A percentile compares a stretch with the other conserved stretches of the same genome.
phyloP scores from a whole-genome alignment of 2,888 invertebrate genomes.

The Zygogramma bicolorata region DNA sequence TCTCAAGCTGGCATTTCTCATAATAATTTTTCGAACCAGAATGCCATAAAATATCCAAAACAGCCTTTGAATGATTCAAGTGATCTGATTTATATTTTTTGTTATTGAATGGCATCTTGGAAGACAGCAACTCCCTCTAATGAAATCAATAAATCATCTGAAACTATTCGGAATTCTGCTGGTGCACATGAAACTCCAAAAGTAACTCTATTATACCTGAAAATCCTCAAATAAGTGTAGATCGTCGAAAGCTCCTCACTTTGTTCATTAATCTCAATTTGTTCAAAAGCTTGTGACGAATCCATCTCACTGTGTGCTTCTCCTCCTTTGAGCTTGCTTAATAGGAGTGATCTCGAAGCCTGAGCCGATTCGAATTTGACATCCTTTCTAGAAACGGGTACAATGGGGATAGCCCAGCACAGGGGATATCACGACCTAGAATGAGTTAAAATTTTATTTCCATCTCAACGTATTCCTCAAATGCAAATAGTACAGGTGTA shows the following conservation, averaged over 20 bases:
- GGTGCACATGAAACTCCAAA: too few relatives aligned
- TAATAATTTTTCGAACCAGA: conserved; percentile 35
- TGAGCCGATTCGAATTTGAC: conserved; percentile 33
- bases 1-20: too few relatives aligned
- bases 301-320: conserved; percentile 38
- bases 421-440: conserved; percentile 33
- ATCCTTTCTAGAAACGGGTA: conserved; percentile 38
- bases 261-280: conserved; percentile 33
- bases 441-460: conserved; percentile 27
- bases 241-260: conserved; percentile 50
- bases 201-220: too few relatives aligned
- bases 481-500: too few relatives aligned
- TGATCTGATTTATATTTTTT: conserved; percentile 29
- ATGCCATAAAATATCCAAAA: conserved; percentile 33
- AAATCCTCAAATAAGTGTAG: conserved; percentile 53
- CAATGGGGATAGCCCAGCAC: conserved; percentile 37
- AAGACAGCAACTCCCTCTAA: conserved; percentile 50
- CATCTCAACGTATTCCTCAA: neutral
- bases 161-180: conserved; percentile 58
- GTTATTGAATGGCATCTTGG: conserved; percentile 52
- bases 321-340: conserved; percentile 46
- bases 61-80: conserved; percentile 26
- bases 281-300: conserved; percentile 36
- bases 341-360: conserved; percentile 50
- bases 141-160: conserved; percentile 46